Evolutionary conservation across 2,113 vertebrate species (phyloP), one percentile per base, ranked within the genome.

Genomic region (Gymnocephalus cernua): DNA sequence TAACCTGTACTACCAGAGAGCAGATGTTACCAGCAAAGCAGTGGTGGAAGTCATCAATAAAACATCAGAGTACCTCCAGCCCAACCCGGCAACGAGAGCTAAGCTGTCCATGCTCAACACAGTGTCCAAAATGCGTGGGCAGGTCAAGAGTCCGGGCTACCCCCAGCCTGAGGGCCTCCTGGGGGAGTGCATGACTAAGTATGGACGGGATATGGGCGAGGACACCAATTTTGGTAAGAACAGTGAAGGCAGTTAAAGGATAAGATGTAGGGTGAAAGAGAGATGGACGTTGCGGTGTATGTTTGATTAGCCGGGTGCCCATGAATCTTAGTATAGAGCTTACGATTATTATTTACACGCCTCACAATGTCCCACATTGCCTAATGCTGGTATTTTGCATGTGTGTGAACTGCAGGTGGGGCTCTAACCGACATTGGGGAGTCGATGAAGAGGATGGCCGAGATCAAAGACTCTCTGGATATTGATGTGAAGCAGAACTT

Each of bases 401-500:
- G 23, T 64, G 2, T 80, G 35, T 74, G 6, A 12, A 9, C 74
- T 90, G 0, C 79, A 99, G 98, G 98, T 0, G 97, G 96, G 0
- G 98, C 98, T 0, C 95, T 99, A n/a, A 73, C 96, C 0, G 98
- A 98, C 0, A 95, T 97, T 0, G 98, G 98, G 0, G 98, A 99
- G 6, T 94, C 97, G 4, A 99, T 99, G 98, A 99, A 96, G 82
- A 96, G 96, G 64, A 74, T 99, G 95, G 95, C 97, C 0, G 97
- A 99, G 83, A 95, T 98, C 66, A 99, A 99, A 89, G 97, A 99
- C 90, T 98, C 96, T 0, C 92, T 99, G 93, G 98, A 99, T 86
- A 99, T 99, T 1, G 97, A 99, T 32, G 98, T 99, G 72, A 99
- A 99, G 76, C 98, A 99, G 64, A 99, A 99, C 83, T 99, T 99